Evolutionary conservation across 1,140 invertebrate species (phyloP).

Genomic region (Himalopsyche phryganea): DNA sequence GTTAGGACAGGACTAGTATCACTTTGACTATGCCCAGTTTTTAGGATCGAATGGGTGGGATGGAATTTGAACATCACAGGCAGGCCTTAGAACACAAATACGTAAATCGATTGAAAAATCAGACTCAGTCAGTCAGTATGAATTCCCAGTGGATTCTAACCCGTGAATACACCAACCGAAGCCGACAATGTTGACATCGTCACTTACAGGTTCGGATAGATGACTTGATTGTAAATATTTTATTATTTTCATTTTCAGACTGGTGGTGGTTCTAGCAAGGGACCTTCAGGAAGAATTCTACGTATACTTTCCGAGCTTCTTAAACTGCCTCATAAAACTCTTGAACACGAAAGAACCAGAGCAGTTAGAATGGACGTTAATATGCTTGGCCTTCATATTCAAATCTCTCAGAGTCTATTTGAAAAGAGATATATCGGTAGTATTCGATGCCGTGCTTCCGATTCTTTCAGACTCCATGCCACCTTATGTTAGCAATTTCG

Average conservation of each 20-base stretch:
- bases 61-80: no score
- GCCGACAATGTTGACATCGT: no score
- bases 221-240: background rate
- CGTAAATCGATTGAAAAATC: no score
- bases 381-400: constrained; percentile 82
- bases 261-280: constrained; percentile 77
- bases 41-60: no score
- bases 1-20: no score
- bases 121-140: no score
- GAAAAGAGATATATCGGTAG: constrained; percentile 71
- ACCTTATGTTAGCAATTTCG: constrained; percentile 84
- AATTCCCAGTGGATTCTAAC: no score
- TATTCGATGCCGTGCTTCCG: constrained; percentile 72
- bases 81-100: no score
- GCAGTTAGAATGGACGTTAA: constrained; percentile 77
- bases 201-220: no score
- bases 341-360: constrained; percentile 77
- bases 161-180: no score
- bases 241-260: constrained; percentile 57
- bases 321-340: constrained; percentile 67
- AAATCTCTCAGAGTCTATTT: constrained; percentile 82
- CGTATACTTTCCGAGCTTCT: constrained; percentile 69
- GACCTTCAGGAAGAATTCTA: constrained; percentile 88
- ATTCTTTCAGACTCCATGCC: constrained; percentile 68
- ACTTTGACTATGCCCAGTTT: no score